Percentiles rank a stretch among this genome's conserved stretches.
phyloP scores from a whole-genome alignment of 1,140 invertebrate genomes.

The Solenopsis fugax region DNA sequence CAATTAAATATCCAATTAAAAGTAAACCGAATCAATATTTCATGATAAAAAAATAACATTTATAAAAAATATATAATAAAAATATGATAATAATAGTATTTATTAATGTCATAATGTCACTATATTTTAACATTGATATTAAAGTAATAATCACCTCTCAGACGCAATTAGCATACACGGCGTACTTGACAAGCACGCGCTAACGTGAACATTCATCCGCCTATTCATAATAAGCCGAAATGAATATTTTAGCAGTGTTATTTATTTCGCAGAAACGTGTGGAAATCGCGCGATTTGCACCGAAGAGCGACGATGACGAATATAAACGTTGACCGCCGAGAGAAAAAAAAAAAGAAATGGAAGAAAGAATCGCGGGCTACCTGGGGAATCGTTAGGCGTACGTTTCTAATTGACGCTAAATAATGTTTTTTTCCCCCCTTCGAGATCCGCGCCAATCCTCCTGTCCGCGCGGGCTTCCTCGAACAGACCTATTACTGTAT shows the following conservation, averaged over 20 bases:
- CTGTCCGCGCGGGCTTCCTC: conserved; percentile 65
- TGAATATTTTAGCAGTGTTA: conserved; percentile 27
- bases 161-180: neutral
- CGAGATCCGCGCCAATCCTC: conserved; percentile 31
- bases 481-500: conserved; percentile 80
- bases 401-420: conserved; percentile 81
- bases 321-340: neutral
- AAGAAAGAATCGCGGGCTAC: conserved; percentile 39
- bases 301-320: conserved; percentile 37
- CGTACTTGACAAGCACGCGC: conserved; percentile 10
- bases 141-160: conserved; percentile 14
- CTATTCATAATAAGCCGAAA: conserved; percentile 14
- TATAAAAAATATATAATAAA: neutral
- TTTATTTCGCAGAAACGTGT: conserved; percentile 48
- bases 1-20: neutral
- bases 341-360: conserved; percentile 4
- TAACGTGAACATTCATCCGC: conserved; percentile 28
- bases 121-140: neutral
- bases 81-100: neutral
- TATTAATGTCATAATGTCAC: neutral
- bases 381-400: conserved; percentile 61
- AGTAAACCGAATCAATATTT: neutral
- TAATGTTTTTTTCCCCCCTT: conserved; percentile 78
- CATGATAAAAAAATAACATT: neutral
- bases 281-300: conserved; percentile 39